Evolutionary conservation across 2,888 invertebrate genomes (phyloP).

Genomic region (Ophion costatus): DNA sequence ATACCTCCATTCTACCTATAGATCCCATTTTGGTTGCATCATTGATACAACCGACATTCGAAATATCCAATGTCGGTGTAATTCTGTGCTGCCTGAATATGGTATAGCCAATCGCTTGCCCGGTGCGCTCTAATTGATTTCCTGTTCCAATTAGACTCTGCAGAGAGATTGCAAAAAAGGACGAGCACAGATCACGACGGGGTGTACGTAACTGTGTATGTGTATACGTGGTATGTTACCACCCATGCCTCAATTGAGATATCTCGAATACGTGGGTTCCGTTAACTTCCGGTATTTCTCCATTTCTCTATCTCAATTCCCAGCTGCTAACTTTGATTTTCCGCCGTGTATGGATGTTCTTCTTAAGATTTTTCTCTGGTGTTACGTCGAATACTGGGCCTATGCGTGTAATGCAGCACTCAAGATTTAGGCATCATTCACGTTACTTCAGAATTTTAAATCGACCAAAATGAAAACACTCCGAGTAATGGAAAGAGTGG

Average conservation of each 20-base stretch:
- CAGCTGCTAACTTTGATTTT: not conserved
- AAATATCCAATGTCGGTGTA: slow-evolving; percentile 39
- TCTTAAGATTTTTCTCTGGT: not conserved
- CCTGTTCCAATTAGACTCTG: slow-evolving; percentile 54
- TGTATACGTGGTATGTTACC: slow-evolving; percentile 4
- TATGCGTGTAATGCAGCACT: not conserved
- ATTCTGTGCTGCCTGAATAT: slow-evolving; percentile 35
- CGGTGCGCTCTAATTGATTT: slow-evolving; percentile 52
- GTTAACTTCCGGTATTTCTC: slow-evolving; percentile 3
- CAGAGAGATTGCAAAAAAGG: slow-evolving; percentile 52
- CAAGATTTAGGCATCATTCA: not conserved
- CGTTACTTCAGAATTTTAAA: not conserved
- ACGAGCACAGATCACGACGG: not conserved
- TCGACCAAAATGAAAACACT: not conserved
- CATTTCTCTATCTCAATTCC: slow-evolving; percentile 30
- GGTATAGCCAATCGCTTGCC: slow-evolving; percentile 27
- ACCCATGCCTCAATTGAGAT: slow-evolving; percentile 30
- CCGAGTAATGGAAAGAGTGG: not conserved
- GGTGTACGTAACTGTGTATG: slow-evolving; percentile 7
- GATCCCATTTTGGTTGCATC: slow-evolving; percentile 10
- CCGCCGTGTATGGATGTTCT: not conserved
- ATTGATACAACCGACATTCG: slow-evolving; percentile 41
- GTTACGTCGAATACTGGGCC: not conserved
- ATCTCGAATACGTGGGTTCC: slow-evolving; percentile 22
- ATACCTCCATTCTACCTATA: slow-evolving; percentile 10